Conservation (phyloP, 1,140 invertebrate species). For the Dendroctonus ponderosae region DNA sequence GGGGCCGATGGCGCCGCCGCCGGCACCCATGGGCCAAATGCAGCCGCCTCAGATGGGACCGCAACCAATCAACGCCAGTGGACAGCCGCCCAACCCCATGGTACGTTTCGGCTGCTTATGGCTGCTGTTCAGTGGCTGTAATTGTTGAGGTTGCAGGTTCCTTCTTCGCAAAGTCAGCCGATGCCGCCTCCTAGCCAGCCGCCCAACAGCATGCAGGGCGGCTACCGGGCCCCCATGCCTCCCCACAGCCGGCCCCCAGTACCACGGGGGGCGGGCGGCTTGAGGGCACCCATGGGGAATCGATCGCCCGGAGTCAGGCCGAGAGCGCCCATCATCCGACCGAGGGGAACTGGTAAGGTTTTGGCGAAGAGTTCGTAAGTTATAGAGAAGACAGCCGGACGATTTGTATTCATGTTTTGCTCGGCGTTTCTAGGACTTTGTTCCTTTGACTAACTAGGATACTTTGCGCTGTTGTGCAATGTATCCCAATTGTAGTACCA, state of each 20-base stretch:
- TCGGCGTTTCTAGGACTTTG: no score
- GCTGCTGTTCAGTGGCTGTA: not conserved
- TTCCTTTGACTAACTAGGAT: no score
- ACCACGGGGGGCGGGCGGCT: slow-evolving; percentile 26
- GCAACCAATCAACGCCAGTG: slow-evolving; percentile 15
- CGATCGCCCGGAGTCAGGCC: slow-evolving; percentile 39
- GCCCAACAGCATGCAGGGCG: slow-evolving; percentile 33
- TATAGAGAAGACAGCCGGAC: no score
- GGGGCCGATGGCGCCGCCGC: slow-evolving; percentile 48
- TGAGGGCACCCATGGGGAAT: not conserved
- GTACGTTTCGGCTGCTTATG: slow-evolving; percentile 16
- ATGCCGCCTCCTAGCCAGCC: slow-evolving; percentile 39
- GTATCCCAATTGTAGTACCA: no score
- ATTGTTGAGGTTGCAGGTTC: slow-evolving; percentile 5
- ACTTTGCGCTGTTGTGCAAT: no score
- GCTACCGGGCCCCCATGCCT: slow-evolving; percentile 18
- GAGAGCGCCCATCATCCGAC: slow-evolving; percentile 24
- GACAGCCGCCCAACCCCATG: slow-evolving; percentile 24
- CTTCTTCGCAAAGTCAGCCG: slow-evolving; percentile 31
- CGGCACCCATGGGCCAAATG: slow-evolving; percentile 45
- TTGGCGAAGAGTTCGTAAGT: slow-evolving; percentile 24
- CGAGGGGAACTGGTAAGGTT: slow-evolving; percentile 19
- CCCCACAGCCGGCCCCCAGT: slow-evolving; percentile 36
- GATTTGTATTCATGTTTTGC: no score
- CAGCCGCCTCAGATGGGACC: slow-evolving; percentile 45